phyloP scores from a whole-genome alignment of 1,140 invertebrate genomes.

The Drosophila guanche region DNA sequence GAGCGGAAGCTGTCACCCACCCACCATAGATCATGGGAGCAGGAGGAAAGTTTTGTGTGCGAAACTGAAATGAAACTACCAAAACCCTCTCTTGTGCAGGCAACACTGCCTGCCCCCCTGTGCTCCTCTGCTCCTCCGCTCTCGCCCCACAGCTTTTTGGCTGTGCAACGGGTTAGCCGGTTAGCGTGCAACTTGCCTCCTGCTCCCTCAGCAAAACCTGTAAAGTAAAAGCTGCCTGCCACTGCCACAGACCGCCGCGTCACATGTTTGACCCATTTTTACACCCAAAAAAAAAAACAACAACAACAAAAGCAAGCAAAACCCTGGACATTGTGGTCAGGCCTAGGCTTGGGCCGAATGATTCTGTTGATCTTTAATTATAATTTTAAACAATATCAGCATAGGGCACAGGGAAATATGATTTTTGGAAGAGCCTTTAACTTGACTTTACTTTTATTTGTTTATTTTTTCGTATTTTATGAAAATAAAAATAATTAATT shows the following conservation, averaged over 20 bases:
- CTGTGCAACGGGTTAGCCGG: slow-evolving; percentile 37
- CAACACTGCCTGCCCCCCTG: not conserved
- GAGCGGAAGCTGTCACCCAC: slow-evolving; percentile 31
- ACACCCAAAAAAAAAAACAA: slow-evolving; percentile 19
- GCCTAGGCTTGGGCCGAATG: too few relatives aligned
- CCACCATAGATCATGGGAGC: slow-evolving; percentile 3
- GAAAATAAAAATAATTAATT: slow-evolving; percentile 57
- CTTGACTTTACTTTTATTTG: slow-evolving; percentile 4
- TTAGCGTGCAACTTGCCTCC: slow-evolving; percentile 29
- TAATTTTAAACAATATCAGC: slow-evolving; percentile 17
- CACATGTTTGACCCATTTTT: slow-evolving; percentile 72
- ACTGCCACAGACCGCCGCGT: slow-evolving; percentile 41
- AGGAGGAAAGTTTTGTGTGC: slow-evolving; percentile 39
- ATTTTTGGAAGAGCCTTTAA: not conserved
- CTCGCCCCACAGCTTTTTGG: slow-evolving; percentile 3
- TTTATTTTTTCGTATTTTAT: slow-evolving; percentile 14
- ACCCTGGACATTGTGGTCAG: not conserved
- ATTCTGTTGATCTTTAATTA: slow-evolving; percentile 6
- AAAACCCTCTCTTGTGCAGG: not conserved
- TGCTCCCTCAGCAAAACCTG: slow-evolving; percentile 38
- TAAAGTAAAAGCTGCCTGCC: slow-evolving; percentile 62
- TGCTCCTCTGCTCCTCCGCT: not conserved
- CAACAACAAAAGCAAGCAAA: not conserved
- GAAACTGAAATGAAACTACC: slow-evolving; percentile 68
- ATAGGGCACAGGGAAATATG: not conserved